Conservation (phyloP, 1,140 invertebrate species). For the Penaeus vannamei region DNA sequence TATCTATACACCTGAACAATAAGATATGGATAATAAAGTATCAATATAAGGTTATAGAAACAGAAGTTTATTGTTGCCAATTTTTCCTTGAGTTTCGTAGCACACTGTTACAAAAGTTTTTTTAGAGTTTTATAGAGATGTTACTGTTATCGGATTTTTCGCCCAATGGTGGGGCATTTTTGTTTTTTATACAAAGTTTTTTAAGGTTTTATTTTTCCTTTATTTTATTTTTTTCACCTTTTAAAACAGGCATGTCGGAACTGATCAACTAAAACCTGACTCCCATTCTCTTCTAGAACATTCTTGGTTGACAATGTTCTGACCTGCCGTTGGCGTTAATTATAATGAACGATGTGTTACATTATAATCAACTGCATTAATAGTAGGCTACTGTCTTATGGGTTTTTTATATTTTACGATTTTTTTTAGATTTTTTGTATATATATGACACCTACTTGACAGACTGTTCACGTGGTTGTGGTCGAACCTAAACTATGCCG, state of each 20-base stretch:
- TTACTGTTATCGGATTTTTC: slow-evolving; percentile 64
- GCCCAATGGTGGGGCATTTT: slow-evolving; percentile 60
- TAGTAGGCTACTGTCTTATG: slow-evolving; percentile 51
- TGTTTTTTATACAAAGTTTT: slow-evolving; percentile 61
- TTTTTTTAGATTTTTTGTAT: slow-evolving; percentile 64
- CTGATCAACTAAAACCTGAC: slow-evolving; percentile 46
- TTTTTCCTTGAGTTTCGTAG: slow-evolving; percentile 43
- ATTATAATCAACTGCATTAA: slow-evolving; percentile 56
- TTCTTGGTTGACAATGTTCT: slow-evolving; percentile 58
- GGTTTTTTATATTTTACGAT: slow-evolving; percentile 63
- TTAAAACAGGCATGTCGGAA: slow-evolving; percentile 59
- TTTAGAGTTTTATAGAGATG: slow-evolving; percentile 55
- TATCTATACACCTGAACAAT: too few species aligned
- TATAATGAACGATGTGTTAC: slow-evolving; percentile 62
- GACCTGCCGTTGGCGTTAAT: slow-evolving; percentile 58
- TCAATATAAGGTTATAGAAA: slow-evolving; percentile 60
- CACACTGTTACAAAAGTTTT: slow-evolving; percentile 49
- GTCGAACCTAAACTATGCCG: slow-evolving; percentile 61
- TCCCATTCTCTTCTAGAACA: slow-evolving; percentile 22
- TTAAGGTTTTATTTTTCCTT: slow-evolving; percentile 42
- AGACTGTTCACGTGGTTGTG: slow-evolving; percentile 67
- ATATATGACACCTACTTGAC: slow-evolving; percentile 64
- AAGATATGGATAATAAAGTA: slow-evolving; percentile 31
- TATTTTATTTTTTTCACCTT: slow-evolving; percentile 27
- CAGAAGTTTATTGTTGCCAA: slow-evolving; percentile 67